phyloP scores from a whole-genome alignment of 2,888 invertebrate genomes.

The Capitulum mitella region DNA sequence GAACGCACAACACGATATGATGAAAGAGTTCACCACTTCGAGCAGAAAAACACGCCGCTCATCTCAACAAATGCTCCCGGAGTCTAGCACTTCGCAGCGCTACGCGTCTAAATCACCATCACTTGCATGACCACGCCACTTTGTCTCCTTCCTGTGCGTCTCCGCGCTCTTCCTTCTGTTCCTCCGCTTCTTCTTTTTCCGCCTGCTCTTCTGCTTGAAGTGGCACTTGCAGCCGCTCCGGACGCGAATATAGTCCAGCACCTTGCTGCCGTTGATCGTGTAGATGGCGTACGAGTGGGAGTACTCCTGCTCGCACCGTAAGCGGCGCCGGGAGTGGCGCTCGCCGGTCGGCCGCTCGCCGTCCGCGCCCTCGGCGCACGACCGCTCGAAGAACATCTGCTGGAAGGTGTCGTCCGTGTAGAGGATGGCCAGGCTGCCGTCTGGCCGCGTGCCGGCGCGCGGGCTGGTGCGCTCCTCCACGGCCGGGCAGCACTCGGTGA shows the following conservation, averaged over 20 bases:
- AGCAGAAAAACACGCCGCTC: too few relatives aligned
- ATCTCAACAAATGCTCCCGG: too few relatives aligned
- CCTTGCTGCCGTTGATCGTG: background rate
- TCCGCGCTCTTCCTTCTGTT: slow-evolving; percentile 42
- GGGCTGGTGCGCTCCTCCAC: slow-evolving; percentile 13
- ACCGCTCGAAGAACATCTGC: slow-evolving; percentile 20
- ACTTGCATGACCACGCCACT: too few relatives aligned
- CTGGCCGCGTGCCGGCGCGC: background rate
- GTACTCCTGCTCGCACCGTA: background rate
- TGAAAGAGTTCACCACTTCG: too few relatives aligned
- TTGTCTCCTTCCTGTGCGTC: too few relatives aligned
- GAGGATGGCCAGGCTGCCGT: slow-evolving; percentile 11
- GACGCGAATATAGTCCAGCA: slow-evolving; percentile 28
- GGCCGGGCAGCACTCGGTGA: slow-evolving; percentile 2
- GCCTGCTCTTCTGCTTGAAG: slow-evolving; percentile 42
- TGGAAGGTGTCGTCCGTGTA: slow-evolving; percentile 6
- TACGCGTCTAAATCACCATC: background rate
- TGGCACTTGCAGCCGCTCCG: slow-evolving; percentile 40
- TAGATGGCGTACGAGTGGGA: slow-evolving; percentile 7
- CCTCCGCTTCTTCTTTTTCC: slow-evolving; percentile 40
- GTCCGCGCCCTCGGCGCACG: background rate
- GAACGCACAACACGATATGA: too few relatives aligned
- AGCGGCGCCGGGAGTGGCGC: background rate
- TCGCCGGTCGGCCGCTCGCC: background rate
- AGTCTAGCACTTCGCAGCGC: too few relatives aligned